Evolutionary conservation across 2,797 vertebrate genomes (phyloP), one percentile per base, ranked within the genome.

Genomic region (Anguilla marmorata): DNA sequence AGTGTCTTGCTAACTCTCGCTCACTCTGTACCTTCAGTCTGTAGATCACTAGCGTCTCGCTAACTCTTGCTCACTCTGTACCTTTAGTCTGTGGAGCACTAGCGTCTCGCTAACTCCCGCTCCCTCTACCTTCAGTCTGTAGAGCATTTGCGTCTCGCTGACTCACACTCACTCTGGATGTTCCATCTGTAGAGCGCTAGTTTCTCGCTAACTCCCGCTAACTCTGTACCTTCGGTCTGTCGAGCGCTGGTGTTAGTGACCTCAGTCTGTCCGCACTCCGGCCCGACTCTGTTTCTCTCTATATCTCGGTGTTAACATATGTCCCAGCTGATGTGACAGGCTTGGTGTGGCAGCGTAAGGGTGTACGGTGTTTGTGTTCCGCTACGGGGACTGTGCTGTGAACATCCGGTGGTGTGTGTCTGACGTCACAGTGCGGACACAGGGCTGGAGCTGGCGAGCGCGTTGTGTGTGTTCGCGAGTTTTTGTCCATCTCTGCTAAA

Each of bases 141-240:
- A 3, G 37, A 41, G 37, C 37, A 3, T 41, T 6, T 9, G 50
- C 50, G 50, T 52, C 50, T 52, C 6, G 6, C 50, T 52, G 8
- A 52, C 9, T 52, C 50, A 6, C 50, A 7, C 50, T 52, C 50
- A 7, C 50, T 6, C 50, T 60, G 9, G 6, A 11, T 52, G 50
- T 52, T 52, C 58, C 21, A 12, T 3, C 58, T 60, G 3, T 21
- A 41, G 37, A 41, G 37, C 50, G 50, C 50, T 52, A 52, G 58
- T 3, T 12, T 60, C 58, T 60, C 58, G 3, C 58, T 60, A 19
- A 60, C 85, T 14, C 14, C 91, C 76, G 3, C 11, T 86, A 86
- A 86, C 91, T 92, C 93, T 63, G 90, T 85, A 86, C 33, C 87
- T 83, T 5, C 37, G 84, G 0, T 91, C 87, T 21, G 21, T 48